These are phyloP conservation scores for Nebria ingens DNA, from an alignment of 1,140 invertebrate species.

Conservation along the genomic window DNA sequence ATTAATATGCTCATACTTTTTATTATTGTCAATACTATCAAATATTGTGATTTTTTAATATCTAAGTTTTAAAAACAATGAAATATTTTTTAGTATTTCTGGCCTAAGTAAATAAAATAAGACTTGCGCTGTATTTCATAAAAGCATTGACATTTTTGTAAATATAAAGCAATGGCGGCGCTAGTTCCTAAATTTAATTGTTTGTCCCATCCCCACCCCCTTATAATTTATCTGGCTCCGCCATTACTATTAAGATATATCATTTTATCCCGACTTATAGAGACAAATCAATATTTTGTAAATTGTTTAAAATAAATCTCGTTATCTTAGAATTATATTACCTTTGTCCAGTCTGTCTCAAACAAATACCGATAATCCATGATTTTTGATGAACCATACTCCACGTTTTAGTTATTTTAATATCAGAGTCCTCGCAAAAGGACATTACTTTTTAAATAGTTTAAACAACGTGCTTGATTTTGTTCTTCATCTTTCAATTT, in stretches of 20 bases:
- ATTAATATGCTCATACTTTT: background rate
- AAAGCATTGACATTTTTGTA: background rate
- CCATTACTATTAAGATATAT: background rate
- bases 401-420: background rate
- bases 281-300: background rate
- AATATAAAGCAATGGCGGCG: background rate
- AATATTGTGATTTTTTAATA: constrained; percentile 6
- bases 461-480: background rate
- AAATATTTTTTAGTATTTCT: background rate
- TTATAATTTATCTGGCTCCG: background rate
- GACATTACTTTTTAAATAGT: background rate
- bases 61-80: background rate
- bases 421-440: background rate
- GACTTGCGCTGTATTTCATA: background rate
- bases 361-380: background rate
- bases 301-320: constrained; percentile 5
- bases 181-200: background rate
- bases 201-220: too few species aligned
- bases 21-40: background rate
- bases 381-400: background rate
- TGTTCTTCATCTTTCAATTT: background rate
- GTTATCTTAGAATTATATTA: background rate
- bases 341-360: background rate
- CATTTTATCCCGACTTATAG: background rate
- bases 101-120: background rate